These are phyloP conservation scores for Megamerina dolium DNA, from an alignment of 2,888 invertebrate genomes.

Conservation along the genomic window DNA sequence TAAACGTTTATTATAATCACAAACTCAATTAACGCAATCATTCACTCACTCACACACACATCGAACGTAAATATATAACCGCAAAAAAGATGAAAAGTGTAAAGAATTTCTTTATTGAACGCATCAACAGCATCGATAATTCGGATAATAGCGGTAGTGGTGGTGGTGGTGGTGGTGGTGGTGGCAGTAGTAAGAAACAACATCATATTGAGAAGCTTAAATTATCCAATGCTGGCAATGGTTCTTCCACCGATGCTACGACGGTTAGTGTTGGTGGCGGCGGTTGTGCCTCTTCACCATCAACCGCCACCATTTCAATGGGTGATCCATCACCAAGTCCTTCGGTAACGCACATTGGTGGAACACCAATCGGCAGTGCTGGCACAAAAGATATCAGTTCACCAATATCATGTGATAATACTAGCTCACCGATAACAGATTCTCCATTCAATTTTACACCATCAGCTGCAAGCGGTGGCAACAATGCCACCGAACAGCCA, in stretches of 20 bases:
- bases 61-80: conserved; percentile 1
- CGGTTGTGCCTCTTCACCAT: conserved; percentile 1
- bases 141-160: conserved; percentile 20
- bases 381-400: not conserved
- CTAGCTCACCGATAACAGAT: not conserved
- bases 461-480: not conserved
- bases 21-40: no score
- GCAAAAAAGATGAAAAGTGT: conserved; percentile 42
- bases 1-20: no score
- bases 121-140: conserved; percentile 43
- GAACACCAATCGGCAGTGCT: not conserved
- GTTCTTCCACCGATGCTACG: conserved; percentile 18
- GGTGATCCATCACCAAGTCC: conserved; percentile 35
- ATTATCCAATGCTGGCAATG: conserved; percentile 14
- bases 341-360: conserved; percentile 14
- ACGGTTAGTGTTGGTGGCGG: not conserved
- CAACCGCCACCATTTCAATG: conserved; percentile 14
- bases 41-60: no score
- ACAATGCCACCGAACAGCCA: not conserved
- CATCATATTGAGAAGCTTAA: conserved; percentile 26
- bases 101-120: conserved; percentile 46
- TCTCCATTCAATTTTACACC: conserved; percentile 35
- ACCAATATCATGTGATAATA: conserved; percentile 6
- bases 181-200: conserved; percentile 11
- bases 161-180: conserved; percentile 6